Conservation (phyloP, 2,113 vertebrate genomes). For the Shinisaurus crocodilurus region DNA sequence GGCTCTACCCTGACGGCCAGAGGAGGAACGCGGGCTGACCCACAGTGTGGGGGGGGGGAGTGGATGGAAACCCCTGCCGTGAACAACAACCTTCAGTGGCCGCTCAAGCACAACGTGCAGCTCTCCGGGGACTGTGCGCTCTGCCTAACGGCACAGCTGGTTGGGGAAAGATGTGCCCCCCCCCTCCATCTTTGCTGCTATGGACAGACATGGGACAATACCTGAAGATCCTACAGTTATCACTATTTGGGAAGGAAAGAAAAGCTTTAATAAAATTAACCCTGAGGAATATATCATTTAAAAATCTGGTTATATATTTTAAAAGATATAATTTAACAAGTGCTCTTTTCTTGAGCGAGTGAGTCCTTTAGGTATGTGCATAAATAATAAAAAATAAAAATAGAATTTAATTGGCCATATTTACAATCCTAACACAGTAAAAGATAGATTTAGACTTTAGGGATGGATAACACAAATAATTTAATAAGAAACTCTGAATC, state of each 20-base stretch:
- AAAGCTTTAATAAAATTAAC: constrained; percentile 74
- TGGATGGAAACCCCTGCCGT: no score
- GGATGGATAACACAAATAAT: constrained; percentile 79
- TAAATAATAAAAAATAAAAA: constrained; percentile 72
- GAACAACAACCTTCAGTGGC: no score
- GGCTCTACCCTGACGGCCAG: neutral
- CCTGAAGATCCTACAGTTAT: constrained; percentile 48
- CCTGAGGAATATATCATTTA: constrained; percentile 83
- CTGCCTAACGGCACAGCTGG: no score
- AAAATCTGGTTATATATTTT: constrained; percentile 75
- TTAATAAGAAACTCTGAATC: constrained; percentile 76
- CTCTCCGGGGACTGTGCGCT: no score
- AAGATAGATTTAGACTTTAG: constrained; percentile 73
- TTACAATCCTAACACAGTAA: constrained; percentile 80
- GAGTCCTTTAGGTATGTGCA: constrained; percentile 80
- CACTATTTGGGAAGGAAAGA: constrained; percentile 61
- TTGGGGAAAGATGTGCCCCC: neutral
- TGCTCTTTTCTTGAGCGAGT: constrained; percentile 71
- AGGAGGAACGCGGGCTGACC: neutral
- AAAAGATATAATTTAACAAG: constrained; percentile 77
- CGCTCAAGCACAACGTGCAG: no score
- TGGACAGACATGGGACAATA: neutral
- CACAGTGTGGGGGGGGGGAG: neutral
- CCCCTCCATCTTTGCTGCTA: neutral
- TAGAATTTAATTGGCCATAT: constrained; percentile 78